Percentiles rank a stretch among this genome's conserved stretches.
Evolutionary conservation across 2,888 invertebrate species (phyloP).

Genomic region (Cryptocephalus primarius): DNA sequence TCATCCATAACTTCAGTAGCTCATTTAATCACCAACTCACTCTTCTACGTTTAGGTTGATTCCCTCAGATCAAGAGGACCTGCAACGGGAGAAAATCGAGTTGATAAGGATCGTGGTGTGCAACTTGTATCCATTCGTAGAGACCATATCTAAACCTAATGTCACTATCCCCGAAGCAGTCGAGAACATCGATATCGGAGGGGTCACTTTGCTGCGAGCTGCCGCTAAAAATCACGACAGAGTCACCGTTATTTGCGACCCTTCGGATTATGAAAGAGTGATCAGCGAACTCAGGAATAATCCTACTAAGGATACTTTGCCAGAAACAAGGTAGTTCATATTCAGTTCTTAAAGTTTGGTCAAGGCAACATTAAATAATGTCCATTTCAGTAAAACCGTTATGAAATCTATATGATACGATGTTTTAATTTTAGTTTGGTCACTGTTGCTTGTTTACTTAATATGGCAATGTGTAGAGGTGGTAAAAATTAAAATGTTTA

Average conservation of each 20-base stretch:
- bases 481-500: no score
- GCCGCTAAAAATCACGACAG: conserved; percentile 95
- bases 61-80: conserved; percentile 69
- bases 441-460: no score
- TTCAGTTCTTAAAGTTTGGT: no score
- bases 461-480: no score
- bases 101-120: conserved; percentile 85
- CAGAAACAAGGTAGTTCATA: conserved; percentile 59
- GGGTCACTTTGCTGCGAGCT: conserved; percentile 87
- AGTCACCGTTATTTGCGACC: conserved; percentile 90
- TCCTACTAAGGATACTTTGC: conserved; percentile 55
- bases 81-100: conserved; percentile 67
- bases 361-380: no score
- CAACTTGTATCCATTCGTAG: conserved; percentile 91
- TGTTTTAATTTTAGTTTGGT: no score
- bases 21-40: no score
- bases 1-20: no score
- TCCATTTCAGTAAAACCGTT: no score
- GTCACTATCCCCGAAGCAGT: conserved; percentile 82
- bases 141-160: conserved; percentile 70
- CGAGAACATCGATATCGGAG: conserved; percentile 95
- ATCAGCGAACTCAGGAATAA: conserved; percentile 53
- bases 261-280: conserved; percentile 71
- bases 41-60: conserved; percentile 46
- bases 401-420: no score